phyloP scores from a whole-genome alignment of 2,797 vertebrate species.

The Acanthis flammea region DNA sequence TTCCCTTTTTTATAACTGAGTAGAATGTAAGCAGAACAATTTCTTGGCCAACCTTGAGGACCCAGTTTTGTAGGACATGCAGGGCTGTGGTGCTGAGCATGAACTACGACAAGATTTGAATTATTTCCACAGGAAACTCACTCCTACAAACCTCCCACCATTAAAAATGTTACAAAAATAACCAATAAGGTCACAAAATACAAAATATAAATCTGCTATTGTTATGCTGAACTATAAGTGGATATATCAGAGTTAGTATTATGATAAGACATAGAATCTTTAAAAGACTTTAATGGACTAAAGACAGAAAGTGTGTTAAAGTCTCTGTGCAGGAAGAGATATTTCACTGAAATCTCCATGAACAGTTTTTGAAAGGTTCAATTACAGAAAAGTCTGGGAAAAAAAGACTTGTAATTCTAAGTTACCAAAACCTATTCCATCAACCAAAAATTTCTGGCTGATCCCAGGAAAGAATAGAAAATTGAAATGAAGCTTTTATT shows the following conservation, averaged over 20 bases:
- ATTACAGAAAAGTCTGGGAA: not conserved
- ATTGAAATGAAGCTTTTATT: not conserved
- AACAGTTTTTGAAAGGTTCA: not conserved
- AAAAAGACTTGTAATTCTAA: not conserved
- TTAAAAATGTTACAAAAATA: not conserved
- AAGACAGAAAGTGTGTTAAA: not conserved
- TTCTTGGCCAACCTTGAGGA: not conserved
- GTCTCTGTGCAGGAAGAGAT: not conserved
- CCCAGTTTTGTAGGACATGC: not conserved
- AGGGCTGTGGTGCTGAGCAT: not conserved
- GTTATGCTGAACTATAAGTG: not conserved
- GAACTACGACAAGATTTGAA: not conserved
- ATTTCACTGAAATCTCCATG: not conserved
- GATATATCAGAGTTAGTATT: not conserved
- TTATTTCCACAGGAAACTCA: not conserved
- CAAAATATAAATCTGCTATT: not conserved
- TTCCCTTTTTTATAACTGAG: not conserved
- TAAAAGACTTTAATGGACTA: not conserved
- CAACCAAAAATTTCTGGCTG: not conserved
- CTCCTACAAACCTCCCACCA: not conserved
- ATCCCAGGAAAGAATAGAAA: not conserved
- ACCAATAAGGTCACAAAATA: not conserved
- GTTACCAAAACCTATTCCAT: accelerated
- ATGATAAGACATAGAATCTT: not conserved
- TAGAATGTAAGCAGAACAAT: not conserved